Percentiles rank a stretch among this genome's conserved stretches.
Conservation (phyloP, 1,140 invertebrate genomes). For the Eurytemora carolleeae region DNA sequence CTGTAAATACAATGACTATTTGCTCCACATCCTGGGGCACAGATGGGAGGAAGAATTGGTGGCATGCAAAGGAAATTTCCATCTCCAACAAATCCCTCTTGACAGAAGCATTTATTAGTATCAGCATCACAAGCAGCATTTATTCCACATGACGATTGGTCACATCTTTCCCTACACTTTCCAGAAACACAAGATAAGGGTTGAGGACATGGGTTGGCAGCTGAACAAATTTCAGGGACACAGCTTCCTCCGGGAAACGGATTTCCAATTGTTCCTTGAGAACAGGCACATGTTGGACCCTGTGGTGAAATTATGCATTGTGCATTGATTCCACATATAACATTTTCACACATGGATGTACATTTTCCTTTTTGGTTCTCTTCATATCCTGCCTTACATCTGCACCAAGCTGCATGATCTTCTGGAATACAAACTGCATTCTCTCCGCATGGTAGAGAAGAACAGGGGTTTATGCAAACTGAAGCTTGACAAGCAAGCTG, state of each 20-base stretch:
- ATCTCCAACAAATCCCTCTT: slow-evolving; percentile 66
- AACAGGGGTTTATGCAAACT: slow-evolving; percentile 58
- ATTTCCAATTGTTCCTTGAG: slow-evolving; percentile 62
- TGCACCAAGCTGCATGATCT: slow-evolving; percentile 66
- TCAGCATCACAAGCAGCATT: slow-evolving; percentile 55
- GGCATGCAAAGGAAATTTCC: slow-evolving; percentile 71
- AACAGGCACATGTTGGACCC: slow-evolving; percentile 67
- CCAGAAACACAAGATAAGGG: slow-evolving; percentile 57
- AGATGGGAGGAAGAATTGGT: slow-evolving; percentile 51
- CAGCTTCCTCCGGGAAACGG: slow-evolving; percentile 71
- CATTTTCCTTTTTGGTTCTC: slow-evolving; percentile 19
- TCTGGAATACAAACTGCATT: slow-evolving; percentile 70
- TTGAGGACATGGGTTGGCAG: slow-evolving; percentile 46
- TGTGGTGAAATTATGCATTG: slow-evolving; percentile 59
- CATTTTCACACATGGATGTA: slow-evolving; percentile 39
- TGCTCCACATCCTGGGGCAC: slow-evolving; percentile 50
- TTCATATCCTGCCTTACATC: slow-evolving; percentile 54
- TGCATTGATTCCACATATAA: slow-evolving; percentile 52
- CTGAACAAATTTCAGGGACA: slow-evolving; percentile 52
- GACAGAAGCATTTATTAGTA: slow-evolving; percentile 61
- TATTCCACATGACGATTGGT: slow-evolving; percentile 49
- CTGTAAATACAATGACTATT: slow-evolving; percentile 75
- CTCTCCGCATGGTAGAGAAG: slow-evolving; percentile 46
- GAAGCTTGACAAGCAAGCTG: slow-evolving; percentile 48
- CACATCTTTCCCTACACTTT: slow-evolving; percentile 60